Evolutionary conservation across 2,797 vertebrate genomes (phyloP).

Genomic region (Myotis pilosus): DNA sequence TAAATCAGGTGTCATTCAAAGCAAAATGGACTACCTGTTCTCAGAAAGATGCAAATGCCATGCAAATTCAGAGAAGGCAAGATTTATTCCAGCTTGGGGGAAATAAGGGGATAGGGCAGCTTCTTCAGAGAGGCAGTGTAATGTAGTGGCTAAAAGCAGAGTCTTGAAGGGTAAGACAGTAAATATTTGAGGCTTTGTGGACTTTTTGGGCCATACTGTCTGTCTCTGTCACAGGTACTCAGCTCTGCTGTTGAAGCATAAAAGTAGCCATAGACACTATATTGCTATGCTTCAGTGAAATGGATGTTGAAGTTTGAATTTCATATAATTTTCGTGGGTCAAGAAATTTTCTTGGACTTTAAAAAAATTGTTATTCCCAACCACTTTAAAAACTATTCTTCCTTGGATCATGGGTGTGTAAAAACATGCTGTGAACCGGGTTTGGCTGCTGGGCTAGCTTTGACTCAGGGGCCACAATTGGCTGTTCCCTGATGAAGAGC

Average conservation of each 20-base stretch:
- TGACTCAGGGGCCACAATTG: background rate
- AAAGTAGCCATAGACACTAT: background rate
- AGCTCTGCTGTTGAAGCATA: background rate
- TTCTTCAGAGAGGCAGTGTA: background rate
- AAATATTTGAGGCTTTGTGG: background rate
- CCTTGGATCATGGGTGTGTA: background rate
- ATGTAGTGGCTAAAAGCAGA: background rate
- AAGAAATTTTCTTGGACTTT: background rate
- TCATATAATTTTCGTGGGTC: background rate
- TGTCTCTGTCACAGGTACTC: background rate
- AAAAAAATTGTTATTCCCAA: background rate
- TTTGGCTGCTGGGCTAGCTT: background rate
- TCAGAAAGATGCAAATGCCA: background rate
- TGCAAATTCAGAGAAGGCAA: background rate
- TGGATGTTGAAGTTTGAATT: background rate
- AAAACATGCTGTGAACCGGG: background rate
- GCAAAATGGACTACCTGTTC: background rate
- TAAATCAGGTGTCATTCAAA: background rate
- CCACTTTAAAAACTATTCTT: background rate
- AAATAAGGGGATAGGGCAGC: background rate
- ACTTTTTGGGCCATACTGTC: background rate
- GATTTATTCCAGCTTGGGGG: background rate
- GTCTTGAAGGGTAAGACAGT: background rate
- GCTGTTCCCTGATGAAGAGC: background rate
- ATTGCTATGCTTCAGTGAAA: background rate